Conservation (phyloP, 2,797 vertebrate genomes). For the Champsocephalus gunnari region DNA sequence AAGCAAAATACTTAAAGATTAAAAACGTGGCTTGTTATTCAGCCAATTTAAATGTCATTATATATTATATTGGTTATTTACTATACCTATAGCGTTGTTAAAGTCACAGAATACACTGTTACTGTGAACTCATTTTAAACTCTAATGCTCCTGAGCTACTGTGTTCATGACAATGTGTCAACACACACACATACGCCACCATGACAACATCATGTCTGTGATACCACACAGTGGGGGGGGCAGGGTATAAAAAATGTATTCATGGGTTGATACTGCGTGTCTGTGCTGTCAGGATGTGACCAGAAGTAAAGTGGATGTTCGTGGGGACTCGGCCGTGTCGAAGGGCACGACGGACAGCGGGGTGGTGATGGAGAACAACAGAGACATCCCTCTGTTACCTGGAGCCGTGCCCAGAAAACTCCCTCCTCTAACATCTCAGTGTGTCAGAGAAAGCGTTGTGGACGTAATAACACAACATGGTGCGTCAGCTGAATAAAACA, state of each 20-base stretch:
- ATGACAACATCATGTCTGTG: conserved; percentile 23
- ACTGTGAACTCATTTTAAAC: background rate
- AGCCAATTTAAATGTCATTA: background rate
- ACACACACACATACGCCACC: conserved; percentile 25
- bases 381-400: conserved; percentile 58
- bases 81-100: background rate
- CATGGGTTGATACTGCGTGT: background rate
- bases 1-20: background rate
- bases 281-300: conserved; percentile 52
- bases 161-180: conserved; percentile 42
- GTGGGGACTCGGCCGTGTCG: conserved; percentile 73
- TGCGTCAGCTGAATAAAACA: conserved; percentile 23
- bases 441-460: conserved; percentile 17
- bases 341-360: conserved; percentile 77
- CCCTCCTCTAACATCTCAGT: conserved; percentile 60
- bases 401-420: conserved; percentile 72
- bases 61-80: background rate
- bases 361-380: conserved; percentile 73
- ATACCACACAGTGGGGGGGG: background rate
- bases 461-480: conserved; percentile 15
- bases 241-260: background rate
- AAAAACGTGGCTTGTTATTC: background rate
- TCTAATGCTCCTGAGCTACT: conserved; percentile 9
- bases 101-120: background rate
- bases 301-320: conserved; percentile 51